phyloP scores from a whole-genome alignment of 2,113 vertebrate genomes.

The Tretioscincus oriximinensis region DNA sequence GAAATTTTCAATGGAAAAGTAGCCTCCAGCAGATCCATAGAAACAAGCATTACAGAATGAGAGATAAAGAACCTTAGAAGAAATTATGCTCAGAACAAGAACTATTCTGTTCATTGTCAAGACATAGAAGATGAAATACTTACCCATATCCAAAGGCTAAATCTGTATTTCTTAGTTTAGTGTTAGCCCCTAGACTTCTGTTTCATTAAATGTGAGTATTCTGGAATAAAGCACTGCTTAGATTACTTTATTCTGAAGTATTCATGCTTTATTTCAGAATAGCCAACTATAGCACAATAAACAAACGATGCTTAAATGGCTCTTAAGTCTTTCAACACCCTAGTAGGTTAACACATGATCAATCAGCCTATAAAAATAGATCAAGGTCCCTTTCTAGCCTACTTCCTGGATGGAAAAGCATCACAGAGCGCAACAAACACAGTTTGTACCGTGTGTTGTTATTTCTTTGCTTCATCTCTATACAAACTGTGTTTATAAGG shows the following conservation, averaged over 20 bases:
- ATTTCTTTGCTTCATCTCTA: too few relatives aligned
- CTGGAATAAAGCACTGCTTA: too few relatives aligned
- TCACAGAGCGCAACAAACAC: too few relatives aligned
- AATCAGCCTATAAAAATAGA: not conserved
- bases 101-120: not conserved
- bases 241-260: too few relatives aligned
- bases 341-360: not conserved
- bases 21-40: not conserved
- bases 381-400: too few relatives aligned
- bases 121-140: not conserved
- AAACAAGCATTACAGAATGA: not conserved
- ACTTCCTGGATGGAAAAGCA: too few relatives aligned
- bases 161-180: not conserved
- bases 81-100: not conserved
- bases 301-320: too few relatives aligned
- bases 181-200: not conserved
- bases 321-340: not conserved
- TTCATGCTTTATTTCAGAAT: too few relatives aligned
- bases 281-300: too few relatives aligned
- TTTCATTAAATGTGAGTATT: not conserved
- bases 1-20: too few relatives aligned
- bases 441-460: too few relatives aligned
- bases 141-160: not conserved
- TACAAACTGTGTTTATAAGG: too few relatives aligned
- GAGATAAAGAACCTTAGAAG: not conserved